Evolutionary conservation across 2,113 vertebrate species (phyloP), one percentile per base, ranked within the genome.

Genomic region (Dasyprocta punctata): DNA sequence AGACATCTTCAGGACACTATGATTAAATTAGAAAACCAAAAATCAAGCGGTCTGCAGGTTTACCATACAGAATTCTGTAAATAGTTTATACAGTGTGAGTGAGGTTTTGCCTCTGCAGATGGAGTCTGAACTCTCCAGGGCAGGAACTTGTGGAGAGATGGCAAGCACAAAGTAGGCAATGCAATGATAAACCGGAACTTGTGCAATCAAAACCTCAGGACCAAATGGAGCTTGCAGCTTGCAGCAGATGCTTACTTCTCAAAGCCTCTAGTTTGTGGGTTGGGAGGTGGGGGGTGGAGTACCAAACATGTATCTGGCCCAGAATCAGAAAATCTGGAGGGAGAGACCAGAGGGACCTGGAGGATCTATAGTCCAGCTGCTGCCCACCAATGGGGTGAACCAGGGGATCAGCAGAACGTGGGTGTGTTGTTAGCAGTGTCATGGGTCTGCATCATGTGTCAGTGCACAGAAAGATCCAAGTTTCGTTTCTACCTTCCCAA

Each of bases 261-360:
- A 9, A 85, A 6, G 26, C 19, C n/a, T 95, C 65, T 80, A 41
- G 8, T 20, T 49, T 89, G 12, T 56, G 19, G 47, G 19, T 5
- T n/a, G 36, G 16, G 3, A 0, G 36, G 7, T 7, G 26, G 2
- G 0, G 65, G 4, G 8, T 4, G n/a, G 8, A 28, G 2, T 19
- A 7, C 28, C 56, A 71, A 80, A n/a, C 12, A 9, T 19, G 36
- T 28, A 28, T 44, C 60, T 78, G 54, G 30, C 7, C 38, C 16
- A 36, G 19, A 60, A 44, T 77, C 41, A 71, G 56, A 65, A 96
- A 86, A 82, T 26, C 41, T 44, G 17, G 49, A 78, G 33, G 41
- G 89, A 84, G 58, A 56, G 36, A 86, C 5, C 1, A 30, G 26
- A 36, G 2, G 71, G 56, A 22, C n/a, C 33, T 20, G 9, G 8